A percentile compares a stretch with the other conserved stretches of the same genome.
These are phyloP conservation scores for Danio tinwini DNA, from an alignment of 2,797 vertebrate genomes.

Conservation along the genomic window DNA sequence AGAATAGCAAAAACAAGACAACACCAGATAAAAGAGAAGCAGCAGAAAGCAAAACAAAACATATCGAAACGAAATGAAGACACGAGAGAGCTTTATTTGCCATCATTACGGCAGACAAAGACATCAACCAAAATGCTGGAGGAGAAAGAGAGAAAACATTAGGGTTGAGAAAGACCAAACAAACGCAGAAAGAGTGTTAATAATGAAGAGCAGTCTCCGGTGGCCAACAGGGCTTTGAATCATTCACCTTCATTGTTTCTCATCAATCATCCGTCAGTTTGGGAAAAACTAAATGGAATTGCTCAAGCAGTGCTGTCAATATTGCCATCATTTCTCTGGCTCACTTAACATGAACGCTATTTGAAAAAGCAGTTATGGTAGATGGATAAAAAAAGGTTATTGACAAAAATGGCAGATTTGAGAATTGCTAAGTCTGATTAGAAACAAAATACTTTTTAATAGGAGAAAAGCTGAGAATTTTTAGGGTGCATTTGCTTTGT, in stretches of 20 bases:
- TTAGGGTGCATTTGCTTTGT: conserved; percentile 8
- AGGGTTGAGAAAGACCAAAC: not conserved
- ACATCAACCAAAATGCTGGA: not conserved
- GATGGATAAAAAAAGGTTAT: conserved; percentile 51
- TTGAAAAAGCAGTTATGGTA: conserved; percentile 47
- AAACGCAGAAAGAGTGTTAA: conserved; percentile 32
- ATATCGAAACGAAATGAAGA: conserved; percentile 28
- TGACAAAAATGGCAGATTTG: conserved; percentile 65
- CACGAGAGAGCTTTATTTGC: not conserved
- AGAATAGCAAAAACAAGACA: conserved; percentile 30
- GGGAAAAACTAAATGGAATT: conserved; percentile 55
- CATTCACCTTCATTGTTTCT: conserved; percentile 42
- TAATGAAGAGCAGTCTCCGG: conserved; percentile 44
- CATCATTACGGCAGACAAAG: conserved; percentile 15
- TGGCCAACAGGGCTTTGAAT: conserved; percentile 45
- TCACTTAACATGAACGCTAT: conserved; percentile 43
- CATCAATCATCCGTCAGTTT: conserved; percentile 57
- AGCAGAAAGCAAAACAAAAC: conserved; percentile 6
- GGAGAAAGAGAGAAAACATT: not conserved
- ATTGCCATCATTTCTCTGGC: conserved; percentile 51
- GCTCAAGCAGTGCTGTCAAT: conserved; percentile 53
- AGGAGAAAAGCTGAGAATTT: conserved; percentile 30
- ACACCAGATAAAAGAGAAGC: conserved; percentile 5
- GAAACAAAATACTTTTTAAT: conserved; percentile 73
- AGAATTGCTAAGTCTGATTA: conserved; percentile 69